A percentile compares a stretch with the other conserved stretches of the same genome.
Evolutionary conservation across 2,113 vertebrate species (phyloP).

Genomic region (Polypterus senegalus): DNA sequence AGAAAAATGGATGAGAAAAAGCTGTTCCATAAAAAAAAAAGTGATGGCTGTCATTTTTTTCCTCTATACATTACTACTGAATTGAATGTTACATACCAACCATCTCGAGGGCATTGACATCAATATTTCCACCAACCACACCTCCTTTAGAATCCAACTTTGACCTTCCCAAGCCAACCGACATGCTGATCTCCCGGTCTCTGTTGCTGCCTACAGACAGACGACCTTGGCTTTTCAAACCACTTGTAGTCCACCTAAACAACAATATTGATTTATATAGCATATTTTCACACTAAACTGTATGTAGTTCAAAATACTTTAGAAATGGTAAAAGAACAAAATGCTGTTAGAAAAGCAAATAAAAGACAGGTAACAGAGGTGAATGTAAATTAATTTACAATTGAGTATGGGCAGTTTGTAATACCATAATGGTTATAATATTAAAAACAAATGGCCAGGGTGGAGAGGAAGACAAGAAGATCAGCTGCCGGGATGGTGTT

Average conservation of each 20-base stretch:
- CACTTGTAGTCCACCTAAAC: constrained; percentile 90
- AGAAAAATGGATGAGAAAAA: background rate
- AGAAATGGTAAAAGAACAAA: constrained; percentile 9
- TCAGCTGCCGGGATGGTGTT: no score
- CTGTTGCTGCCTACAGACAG: constrained; percentile 91
- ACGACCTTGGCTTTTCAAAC: constrained; percentile 93
- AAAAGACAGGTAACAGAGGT: no score
- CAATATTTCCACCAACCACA: constrained; percentile 94
- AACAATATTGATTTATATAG: background rate
- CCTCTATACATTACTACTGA: background rate
- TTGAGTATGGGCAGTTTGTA: no score
- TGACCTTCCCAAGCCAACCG: constrained; percentile 86
- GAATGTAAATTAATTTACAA: no score
- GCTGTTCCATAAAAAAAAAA: background rate
- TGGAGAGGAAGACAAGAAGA: no score
- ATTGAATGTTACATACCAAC: constrained; percentile 70
- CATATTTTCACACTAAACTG: no score
- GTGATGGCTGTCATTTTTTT: background rate
- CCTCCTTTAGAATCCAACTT: constrained; percentile 94
- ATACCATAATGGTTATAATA: no score
- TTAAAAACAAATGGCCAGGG: no score
- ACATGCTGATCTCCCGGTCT: constrained; percentile 95
- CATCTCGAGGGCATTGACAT: constrained; percentile 96
- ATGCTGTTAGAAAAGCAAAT: no score
- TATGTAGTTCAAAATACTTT: no score